phyloP scores from a whole-genome alignment of 2,113 vertebrate genomes.

The Mugil cephalus region DNA sequence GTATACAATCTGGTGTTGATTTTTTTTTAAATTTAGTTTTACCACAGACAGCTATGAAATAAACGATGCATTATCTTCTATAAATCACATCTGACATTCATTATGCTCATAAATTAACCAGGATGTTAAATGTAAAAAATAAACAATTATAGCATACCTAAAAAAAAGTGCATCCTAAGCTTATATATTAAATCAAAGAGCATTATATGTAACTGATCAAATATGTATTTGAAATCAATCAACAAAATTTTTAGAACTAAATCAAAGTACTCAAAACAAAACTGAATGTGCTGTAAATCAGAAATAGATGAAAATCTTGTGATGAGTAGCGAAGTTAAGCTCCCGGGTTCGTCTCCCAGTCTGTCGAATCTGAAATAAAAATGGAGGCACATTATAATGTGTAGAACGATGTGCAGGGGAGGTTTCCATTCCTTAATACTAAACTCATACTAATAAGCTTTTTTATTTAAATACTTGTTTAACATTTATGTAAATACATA shows the following conservation, averaged over 20 bases:
- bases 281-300: not conserved
- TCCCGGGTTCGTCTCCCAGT: conserved; percentile 70
- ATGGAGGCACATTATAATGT: not conserved
- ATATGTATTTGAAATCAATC: not conserved
- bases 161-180: not conserved
- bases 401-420: not conserved
- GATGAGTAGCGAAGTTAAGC: conserved; percentile 46
- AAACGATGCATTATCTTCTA: not conserved
- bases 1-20: too few species aligned
- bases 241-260: not conserved
- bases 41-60: conserved; percentile 8
- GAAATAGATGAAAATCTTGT: not conserved
- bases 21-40: too few species aligned
- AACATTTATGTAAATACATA: too few species aligned
- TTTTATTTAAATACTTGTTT: too few species aligned
- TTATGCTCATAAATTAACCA: not conserved
- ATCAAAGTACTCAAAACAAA: not conserved
- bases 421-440: not conserved
- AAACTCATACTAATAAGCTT: too few species aligned
- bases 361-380: conserved; percentile 65
- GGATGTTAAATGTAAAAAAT: not conserved
- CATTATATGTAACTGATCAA: not conserved
- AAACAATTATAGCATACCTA: not conserved
- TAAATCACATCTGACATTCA: not conserved
- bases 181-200: not conserved